These are phyloP conservation scores for Etia nguti DNA, from an alignment of 2,113 vertebrate species.

Conservation along the genomic window DNA sequence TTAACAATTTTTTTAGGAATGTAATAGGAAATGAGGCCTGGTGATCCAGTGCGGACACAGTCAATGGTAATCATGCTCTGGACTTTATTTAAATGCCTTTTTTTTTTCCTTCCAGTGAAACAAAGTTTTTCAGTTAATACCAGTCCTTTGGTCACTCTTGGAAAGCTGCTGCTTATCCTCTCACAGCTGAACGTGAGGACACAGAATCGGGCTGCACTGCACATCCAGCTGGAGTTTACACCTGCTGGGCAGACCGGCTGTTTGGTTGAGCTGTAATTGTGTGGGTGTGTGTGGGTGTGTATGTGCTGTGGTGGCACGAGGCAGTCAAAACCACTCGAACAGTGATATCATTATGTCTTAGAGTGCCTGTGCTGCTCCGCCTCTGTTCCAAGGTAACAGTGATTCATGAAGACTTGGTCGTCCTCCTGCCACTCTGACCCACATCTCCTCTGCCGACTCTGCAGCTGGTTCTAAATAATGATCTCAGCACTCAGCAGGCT, in stretches of 20 bases:
- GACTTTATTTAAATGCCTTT: neutral
- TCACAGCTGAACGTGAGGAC: neutral
- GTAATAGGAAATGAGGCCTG: neutral
- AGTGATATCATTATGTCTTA: neutral
- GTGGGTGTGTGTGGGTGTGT: neutral
- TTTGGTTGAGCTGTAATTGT: neutral
- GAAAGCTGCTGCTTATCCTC: neutral
- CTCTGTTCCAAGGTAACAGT: neutral
- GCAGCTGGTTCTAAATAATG: constrained; percentile 45
- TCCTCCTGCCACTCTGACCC: constrained; percentile 21
- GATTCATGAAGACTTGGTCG: neutral
- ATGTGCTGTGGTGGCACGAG: neutral
- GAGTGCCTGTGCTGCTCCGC: neutral
- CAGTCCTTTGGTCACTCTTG: neutral
- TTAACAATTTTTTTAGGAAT: neutral
- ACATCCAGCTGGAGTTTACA: neutral
- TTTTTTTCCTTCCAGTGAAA: neutral
- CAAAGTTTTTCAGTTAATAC: neutral
- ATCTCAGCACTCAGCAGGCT: constrained; percentile 12
- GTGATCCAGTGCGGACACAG: neutral
- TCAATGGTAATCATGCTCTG: neutral
- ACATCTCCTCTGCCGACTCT: constrained; percentile 16
- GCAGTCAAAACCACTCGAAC: neutral
- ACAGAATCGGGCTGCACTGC: neutral
- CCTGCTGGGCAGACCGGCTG: neutral